These are phyloP conservation scores for Actenoides lindsayi DNA, from an alignment of 2,113 vertebrate genomes.

Conservation along the genomic window DNA sequence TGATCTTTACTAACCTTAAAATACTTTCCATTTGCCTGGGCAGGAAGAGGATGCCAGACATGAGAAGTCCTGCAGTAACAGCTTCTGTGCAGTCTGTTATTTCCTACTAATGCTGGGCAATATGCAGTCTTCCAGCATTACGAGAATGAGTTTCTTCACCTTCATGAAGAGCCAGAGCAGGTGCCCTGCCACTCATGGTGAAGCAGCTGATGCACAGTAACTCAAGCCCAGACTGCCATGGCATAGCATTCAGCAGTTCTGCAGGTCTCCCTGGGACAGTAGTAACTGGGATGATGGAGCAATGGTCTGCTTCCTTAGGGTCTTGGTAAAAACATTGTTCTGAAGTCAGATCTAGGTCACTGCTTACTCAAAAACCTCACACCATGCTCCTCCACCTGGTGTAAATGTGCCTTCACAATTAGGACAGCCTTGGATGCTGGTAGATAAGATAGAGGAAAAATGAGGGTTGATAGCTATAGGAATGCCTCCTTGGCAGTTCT, in stretches of 20 bases:
- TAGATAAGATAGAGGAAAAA: not conserved
- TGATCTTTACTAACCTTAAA: not conserved
- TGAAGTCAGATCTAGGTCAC: slow-evolving; percentile 29
- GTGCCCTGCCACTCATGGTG: not conserved
- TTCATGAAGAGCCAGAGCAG: not conserved
- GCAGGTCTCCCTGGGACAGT: not conserved
- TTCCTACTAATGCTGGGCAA: not conserved
- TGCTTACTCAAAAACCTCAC: slow-evolving; percentile 19
- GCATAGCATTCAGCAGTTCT: not conserved
- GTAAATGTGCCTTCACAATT: not conserved
- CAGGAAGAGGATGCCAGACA: not conserved
- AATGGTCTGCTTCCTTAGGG: not conserved
- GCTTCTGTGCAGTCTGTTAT: not conserved
- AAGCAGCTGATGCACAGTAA: not conserved
- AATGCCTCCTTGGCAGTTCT: not conserved
- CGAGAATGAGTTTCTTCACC: not conserved
- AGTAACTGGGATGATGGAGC: not conserved
- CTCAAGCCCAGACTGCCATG: not conserved
- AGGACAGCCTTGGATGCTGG: slow-evolving; percentile 1
- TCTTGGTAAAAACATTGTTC: not conserved
- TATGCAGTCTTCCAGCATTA: not conserved
- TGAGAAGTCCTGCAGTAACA: not conserved
- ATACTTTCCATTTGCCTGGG: not conserved
- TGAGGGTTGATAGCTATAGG: not conserved
- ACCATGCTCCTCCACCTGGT: not conserved